Conservation (phyloP, 1,140 invertebrate genomes). For the Lanistes nyassanus region DNA sequence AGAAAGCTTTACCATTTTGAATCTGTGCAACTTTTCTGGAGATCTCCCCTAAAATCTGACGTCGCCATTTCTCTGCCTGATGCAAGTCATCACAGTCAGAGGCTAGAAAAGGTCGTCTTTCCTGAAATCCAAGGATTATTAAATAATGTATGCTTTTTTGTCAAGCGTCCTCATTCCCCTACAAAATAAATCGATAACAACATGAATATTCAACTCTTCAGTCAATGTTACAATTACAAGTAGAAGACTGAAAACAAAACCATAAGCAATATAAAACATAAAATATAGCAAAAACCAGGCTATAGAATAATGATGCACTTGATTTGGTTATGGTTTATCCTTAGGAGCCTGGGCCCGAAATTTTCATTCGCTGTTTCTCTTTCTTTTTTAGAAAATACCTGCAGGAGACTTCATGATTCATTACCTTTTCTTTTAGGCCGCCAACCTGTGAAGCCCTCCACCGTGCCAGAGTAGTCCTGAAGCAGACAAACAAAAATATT, state of each 20-base stretch:
- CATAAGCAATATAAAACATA: too few species aligned
- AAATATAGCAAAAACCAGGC: too few species aligned
- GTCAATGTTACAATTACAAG: too few species aligned
- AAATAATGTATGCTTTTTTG: neutral
- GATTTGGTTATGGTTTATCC: too few species aligned
- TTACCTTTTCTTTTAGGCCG: slow-evolving; percentile 81
- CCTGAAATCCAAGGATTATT: slow-evolving; percentile 66
- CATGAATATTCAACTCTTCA: too few species aligned
- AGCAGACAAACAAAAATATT: slow-evolving; percentile 27
- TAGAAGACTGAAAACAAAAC: too few species aligned
- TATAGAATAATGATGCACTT: too few species aligned
- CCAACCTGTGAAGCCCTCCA: slow-evolving; percentile 94
- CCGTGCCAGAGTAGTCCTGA: slow-evolving; percentile 92
- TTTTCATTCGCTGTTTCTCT: too few species aligned
- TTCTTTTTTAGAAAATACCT: neutral
- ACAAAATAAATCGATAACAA: too few species aligned
- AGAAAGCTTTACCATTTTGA: slow-evolving; percentile 82
- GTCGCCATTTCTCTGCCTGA: slow-evolving; percentile 93
- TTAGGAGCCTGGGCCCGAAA: too few species aligned
- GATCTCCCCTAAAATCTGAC: slow-evolving; percentile 96
- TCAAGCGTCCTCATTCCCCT: too few species aligned
- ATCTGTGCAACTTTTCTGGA: slow-evolving; percentile 99
- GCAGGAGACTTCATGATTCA: slow-evolving; percentile 40
- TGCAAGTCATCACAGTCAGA: slow-evolving; percentile 91
- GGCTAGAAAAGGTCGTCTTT: slow-evolving; percentile 90